These are phyloP conservation scores for Drosophila conformis DNA, from an alignment of 2,888 invertebrate genomes.

Conservation along the genomic window DNA sequence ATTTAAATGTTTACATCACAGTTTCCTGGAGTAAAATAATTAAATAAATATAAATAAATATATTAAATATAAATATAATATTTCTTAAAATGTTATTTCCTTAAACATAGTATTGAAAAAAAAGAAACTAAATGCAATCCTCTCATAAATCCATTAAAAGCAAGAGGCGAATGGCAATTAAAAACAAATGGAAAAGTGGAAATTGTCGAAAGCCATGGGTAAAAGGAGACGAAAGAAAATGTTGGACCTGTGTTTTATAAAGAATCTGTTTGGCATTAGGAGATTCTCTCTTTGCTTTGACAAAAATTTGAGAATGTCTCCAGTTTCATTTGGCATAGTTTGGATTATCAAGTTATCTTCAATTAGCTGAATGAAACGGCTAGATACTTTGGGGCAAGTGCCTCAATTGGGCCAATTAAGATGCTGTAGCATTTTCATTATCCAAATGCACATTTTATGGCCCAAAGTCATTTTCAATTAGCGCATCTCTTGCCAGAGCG, in stretches of 20 bases:
- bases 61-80: not conserved
- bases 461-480: constrained; percentile 67
- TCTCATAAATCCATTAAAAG: constrained; percentile 37
- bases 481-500: constrained; percentile 46
- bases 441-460: constrained; percentile 41
- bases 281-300: constrained; percentile 7
- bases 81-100: not conserved
- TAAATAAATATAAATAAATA: not conserved
- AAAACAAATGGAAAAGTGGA: constrained; percentile 37
- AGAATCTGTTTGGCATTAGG: not conserved
- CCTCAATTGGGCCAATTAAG: constrained; percentile 55
- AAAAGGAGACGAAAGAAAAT: not conserved
- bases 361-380: constrained; percentile 28
- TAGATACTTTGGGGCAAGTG: constrained; percentile 29
- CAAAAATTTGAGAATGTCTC: constrained; percentile 14
- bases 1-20: not conserved
- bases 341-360: constrained; percentile 31
- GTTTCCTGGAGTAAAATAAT: not conserved
- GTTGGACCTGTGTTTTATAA: not conserved
- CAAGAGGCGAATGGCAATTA: constrained; percentile 45
- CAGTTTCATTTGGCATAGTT: not conserved
- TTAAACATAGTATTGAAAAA: too few relatives aligned
- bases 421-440: constrained; percentile 48
- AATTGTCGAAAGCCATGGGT: not conserved
- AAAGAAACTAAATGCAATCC: too few relatives aligned